Evolutionary conservation across 2,797 vertebrate species (phyloP), one percentile per base, ranked within the genome.

Genomic region (Geotrypetes seraphini): DNA sequence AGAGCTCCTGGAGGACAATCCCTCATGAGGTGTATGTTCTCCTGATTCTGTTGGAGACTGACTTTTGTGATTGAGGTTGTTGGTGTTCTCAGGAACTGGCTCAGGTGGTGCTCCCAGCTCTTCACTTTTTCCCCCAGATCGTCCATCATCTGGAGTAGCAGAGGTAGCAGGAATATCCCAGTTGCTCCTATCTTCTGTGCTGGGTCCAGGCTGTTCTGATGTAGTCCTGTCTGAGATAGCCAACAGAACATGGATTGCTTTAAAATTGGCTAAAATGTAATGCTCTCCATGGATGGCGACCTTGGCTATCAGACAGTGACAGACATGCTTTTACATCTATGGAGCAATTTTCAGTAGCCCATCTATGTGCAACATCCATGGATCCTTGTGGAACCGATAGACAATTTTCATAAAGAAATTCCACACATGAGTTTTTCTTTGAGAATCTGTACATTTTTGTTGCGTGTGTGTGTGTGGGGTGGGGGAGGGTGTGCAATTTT

Each of bases 41-140:
- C 55, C 11, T 14, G 84, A 54, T 42, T 90, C 84, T 0, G 60
- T 44, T 39, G 69, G 81, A 41, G n/a, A n/a, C n/a, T n/a, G 28
- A 1, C 21, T 41, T 4, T 35, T 27, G 42, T 13, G 37, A 22
- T 19, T 36, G 0, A 19, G 29, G 8, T 2, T 21, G 41, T 61
- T 48, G 24, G 53, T 34, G 9, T 45, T 31, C 10, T 46, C 75
- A 16, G 10, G 4, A 40, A 42, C 45, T 33, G 10, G 50, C 5
- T 38, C 42, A 11, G 24, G 20, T 19, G 56, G 19, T 3, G 11
- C 4, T 4, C 19, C 66, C 22, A 27, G 54, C 17, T 47, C 39
- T 3, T 33, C 25, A 2, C 3, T 44, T 33, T 31, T 28, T 11
- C 43, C 73, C 28, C 40, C 15, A 11, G 28, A 30, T 10, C 16